Conservation (phyloP, 2,797 vertebrate genomes). For the Catharus ustulatus region DNA sequence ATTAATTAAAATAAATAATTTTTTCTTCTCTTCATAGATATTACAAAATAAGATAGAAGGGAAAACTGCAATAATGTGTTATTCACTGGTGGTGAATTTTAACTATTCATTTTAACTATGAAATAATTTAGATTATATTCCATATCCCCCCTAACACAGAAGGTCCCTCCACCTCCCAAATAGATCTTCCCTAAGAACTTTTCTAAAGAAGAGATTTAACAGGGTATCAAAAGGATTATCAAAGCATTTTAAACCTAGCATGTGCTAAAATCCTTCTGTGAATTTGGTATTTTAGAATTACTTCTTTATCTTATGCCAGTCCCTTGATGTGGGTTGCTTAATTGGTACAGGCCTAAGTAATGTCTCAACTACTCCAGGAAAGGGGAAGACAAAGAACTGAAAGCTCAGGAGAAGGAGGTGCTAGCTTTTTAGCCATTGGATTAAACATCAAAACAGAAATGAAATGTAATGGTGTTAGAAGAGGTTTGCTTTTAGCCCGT, state of each 20-base stretch:
- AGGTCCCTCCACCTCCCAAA: not conserved
- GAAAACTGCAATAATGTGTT: not conserved
- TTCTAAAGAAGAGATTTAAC: slow-evolving; percentile 22
- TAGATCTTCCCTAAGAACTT: not conserved
- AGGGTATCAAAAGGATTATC: slow-evolving; percentile 30
- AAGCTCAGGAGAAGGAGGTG: not conserved
- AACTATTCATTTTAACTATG: not conserved
- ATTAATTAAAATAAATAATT: not conserved
- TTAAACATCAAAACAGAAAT: not conserved
- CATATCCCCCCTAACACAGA: not conserved
- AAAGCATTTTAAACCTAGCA: not conserved
- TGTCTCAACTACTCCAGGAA: not conserved
- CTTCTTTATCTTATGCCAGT: not conserved
- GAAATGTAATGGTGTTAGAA: not conserved
- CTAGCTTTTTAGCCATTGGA: not conserved
- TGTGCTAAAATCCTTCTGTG: slow-evolving; percentile 7
- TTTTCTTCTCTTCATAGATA: not conserved
- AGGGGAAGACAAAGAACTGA: not conserved
- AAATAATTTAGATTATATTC: not conserved
- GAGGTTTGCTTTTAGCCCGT: not conserved
- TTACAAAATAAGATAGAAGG: not conserved
- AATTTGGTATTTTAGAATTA: slow-evolving; percentile 9
- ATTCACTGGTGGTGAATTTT: not conserved
- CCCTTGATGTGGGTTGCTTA: not conserved
- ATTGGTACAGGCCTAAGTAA: not conserved